These are phyloP conservation scores for Saccostrea echinata DNA, from an alignment of 1,140 invertebrate species.

Conservation along the genomic window DNA sequence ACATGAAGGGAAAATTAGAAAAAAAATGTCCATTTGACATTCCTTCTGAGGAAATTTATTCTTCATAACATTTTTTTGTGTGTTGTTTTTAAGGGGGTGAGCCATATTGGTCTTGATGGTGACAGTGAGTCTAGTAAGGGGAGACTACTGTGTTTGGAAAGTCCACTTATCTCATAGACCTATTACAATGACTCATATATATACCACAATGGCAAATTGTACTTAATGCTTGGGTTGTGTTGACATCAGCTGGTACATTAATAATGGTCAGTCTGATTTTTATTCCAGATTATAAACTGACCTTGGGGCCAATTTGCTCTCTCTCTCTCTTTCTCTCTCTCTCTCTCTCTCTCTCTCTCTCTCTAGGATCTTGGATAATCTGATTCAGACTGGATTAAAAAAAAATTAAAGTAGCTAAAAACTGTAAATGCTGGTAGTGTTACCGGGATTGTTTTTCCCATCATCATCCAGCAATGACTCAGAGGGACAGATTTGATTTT, in stretches of 20 bases:
- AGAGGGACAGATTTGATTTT: neutral
- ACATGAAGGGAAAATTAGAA: neutral
- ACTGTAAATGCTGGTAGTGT: neutral
- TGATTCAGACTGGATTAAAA: too few relatives aligned
- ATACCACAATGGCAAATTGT: too few relatives aligned
- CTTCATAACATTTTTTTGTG: neutral
- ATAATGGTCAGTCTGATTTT: neutral
- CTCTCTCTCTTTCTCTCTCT: neutral
- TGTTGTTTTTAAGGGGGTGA: neutral
- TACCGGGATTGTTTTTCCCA: neutral
- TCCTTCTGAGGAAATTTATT: neutral
- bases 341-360: neutral
- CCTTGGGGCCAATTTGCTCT: too few relatives aligned
- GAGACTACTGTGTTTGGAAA: neutral
- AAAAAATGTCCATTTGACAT: neutral
- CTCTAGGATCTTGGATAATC: neutral
- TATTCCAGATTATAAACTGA: neutral
- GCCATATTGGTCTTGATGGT: neutral
- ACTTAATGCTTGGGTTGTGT: neutral
- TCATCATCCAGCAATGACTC: neutral
- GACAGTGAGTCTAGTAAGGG: neutral
- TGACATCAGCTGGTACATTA: neutral
- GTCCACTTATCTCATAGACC: too few relatives aligned
- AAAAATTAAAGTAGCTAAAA: neutral
- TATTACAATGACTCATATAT: too few relatives aligned